These are phyloP conservation scores for Lucinisca nassula DNA, from an alignment of 2,888 invertebrate genomes.

Conservation along the genomic window DNA sequence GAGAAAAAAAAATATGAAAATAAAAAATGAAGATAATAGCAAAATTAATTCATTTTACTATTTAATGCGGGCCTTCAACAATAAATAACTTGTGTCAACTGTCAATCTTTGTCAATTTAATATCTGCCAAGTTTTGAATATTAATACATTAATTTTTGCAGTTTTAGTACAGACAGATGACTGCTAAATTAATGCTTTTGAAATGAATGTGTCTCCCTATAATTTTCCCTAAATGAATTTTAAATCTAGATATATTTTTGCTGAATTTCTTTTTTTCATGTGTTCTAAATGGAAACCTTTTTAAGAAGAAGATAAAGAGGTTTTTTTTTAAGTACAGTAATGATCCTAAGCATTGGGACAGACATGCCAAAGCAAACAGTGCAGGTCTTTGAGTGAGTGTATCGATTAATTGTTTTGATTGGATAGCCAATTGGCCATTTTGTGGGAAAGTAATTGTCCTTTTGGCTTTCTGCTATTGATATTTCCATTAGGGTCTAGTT, in stretches of 20 bases:
- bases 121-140: slow-evolving; percentile 2
- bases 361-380: too few species aligned
- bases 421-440: too few species aligned
- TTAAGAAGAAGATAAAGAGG: not conserved
- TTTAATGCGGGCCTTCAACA: not conserved
- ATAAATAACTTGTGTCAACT: slow-evolving; percentile 11
- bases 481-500: too few species aligned
- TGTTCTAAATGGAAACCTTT: not conserved
- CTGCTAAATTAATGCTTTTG: not conserved
- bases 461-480: too few species aligned
- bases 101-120: slow-evolving; percentile 13
- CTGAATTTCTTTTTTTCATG: not conserved
- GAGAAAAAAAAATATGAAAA: too few species aligned
- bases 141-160: slow-evolving; percentile 9
- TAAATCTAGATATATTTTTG: not conserved
- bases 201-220: not conserved
- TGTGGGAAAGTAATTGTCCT: too few species aligned
- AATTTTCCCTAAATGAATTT: not conserved
- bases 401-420: too few species aligned
- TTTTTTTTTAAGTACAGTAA: too few species aligned
- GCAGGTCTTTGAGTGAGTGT: too few species aligned
- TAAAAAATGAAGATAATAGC: too few species aligned
- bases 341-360: too few species aligned
- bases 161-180: not conserved
- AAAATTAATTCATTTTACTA: not conserved